phyloP scores from a whole-genome alignment of 2,797 vertebrate species.

The Sebastes hubbsi region DNA sequence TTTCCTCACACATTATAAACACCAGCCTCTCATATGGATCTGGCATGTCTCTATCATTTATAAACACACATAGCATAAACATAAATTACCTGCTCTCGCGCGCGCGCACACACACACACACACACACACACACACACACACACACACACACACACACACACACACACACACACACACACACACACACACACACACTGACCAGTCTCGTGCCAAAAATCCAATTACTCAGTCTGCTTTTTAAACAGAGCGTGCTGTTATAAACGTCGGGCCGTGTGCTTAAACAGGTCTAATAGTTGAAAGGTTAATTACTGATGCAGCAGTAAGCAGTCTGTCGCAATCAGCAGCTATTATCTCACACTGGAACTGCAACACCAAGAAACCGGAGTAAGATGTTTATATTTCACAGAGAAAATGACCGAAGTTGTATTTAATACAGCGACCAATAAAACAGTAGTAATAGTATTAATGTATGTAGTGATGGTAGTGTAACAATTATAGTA shows the following conservation, averaged over 20 bases:
- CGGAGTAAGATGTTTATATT: constrained; percentile 1
- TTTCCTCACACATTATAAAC: constrained; percentile 25
- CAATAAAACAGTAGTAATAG: not conserved
- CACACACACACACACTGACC: constrained; percentile 30
- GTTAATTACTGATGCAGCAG: constrained; percentile 89
- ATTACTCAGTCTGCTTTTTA: constrained; percentile 85
- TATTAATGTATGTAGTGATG: not conserved
- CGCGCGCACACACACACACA: too few relatives aligned
- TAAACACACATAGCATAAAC: constrained; percentile 13
- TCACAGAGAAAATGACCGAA: not conserved
- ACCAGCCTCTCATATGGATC: constrained; percentile 20
- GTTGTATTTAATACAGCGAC: not conserved
- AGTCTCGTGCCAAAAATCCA: constrained; percentile 81
- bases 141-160: too few relatives aligned
- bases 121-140: too few relatives aligned
- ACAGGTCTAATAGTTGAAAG: constrained; percentile 87
- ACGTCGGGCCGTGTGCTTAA: constrained; percentile 85
- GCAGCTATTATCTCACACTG: constrained; percentile 86
- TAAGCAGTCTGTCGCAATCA: constrained; percentile 88
- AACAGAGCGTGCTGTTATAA: constrained; percentile 84
- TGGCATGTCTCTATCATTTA: constrained; percentile 20
- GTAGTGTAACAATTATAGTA: not conserved
- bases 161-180: not conserved
- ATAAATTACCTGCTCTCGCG: constrained; percentile 15
- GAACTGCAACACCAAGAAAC: constrained; percentile 56